Conservation (phyloP, 2,888 invertebrate species). For the Callosobruchus maculatus region DNA sequence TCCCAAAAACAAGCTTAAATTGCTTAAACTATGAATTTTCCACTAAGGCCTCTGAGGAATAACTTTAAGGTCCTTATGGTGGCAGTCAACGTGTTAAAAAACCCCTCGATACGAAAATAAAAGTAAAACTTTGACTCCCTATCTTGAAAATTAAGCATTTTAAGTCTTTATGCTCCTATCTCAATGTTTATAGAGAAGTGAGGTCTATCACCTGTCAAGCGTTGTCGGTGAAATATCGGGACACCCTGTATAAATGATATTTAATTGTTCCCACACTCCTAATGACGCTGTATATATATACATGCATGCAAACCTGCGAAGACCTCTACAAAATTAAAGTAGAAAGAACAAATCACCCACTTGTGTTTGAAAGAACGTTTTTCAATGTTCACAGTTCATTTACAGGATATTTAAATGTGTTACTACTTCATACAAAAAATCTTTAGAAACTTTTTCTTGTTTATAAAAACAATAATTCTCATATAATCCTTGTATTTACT, state of each 20-base stretch:
- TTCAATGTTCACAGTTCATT: slow-evolving; percentile 20
- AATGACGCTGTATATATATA: slow-evolving; percentile 3
- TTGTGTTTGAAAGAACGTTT: slow-evolving; percentile 4
- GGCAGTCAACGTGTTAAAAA: too few species aligned
- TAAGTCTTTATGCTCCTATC: too few species aligned
- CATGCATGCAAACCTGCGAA: slow-evolving; percentile 26
- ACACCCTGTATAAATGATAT: not conserved
- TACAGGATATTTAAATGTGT: slow-evolving; percentile 24
- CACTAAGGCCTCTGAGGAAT: too few species aligned
- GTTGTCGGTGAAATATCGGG: too few species aligned
- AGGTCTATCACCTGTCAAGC: too few species aligned
- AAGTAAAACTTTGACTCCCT: too few species aligned
- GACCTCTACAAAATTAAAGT: slow-evolving; percentile 28
- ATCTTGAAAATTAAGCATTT: too few species aligned
- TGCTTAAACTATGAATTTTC: too few species aligned
- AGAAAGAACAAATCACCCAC: slow-evolving; percentile 24
- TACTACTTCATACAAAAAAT: slow-evolving; percentile 28
- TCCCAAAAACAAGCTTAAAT: too few species aligned
- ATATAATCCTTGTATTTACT: slow-evolving; percentile 15
- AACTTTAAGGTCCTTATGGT: too few species aligned
- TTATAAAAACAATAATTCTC: slow-evolving; percentile 18
- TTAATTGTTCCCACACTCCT: not conserved
- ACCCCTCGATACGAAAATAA: too few species aligned
- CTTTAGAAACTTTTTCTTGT: slow-evolving; percentile 18
- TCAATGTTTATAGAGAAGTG: too few species aligned